phyloP scores from a whole-genome alignment of 2,888 invertebrate genomes.

The Drosophila kanekoi region DNA sequence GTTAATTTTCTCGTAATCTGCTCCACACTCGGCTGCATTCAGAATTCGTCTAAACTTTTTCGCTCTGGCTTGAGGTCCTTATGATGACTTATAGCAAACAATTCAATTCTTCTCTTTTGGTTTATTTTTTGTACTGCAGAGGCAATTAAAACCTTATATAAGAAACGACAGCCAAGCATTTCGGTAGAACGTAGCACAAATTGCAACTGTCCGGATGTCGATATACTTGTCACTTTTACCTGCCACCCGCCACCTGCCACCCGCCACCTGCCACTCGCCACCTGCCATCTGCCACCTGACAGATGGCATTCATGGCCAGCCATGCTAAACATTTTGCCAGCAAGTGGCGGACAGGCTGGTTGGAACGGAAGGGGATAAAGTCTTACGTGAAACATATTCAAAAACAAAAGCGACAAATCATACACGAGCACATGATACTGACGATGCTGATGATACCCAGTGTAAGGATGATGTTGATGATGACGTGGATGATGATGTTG shows the following conservation, averaged over 20 bases:
- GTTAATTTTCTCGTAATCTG: background rate
- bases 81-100: background rate
- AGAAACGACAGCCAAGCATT: background rate
- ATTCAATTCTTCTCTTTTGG: background rate
- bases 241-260: constrained; percentile 12
- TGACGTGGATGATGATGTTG: constrained; percentile 14
- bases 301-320: background rate
- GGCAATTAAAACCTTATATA: constrained; percentile 38
- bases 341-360: constrained; percentile 3
- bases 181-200: constrained; percentile 1
- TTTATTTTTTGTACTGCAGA: background rate
- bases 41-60: background rate
- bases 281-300: constrained; percentile 1
- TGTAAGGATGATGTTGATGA: constrained; percentile 13
- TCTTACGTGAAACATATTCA: constrained; percentile 54
- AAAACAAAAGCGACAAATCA: constrained; percentile 66
- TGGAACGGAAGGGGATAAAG: no score
- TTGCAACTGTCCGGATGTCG: constrained; percentile 4
- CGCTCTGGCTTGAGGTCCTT: background rate
- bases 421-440: constrained; percentile 42
- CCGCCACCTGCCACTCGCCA: constrained; percentile 29
- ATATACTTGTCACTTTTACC: constrained; percentile 2
- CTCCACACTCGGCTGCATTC: constrained; percentile 6
- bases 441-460: constrained; percentile 11
- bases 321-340: constrained; percentile 20